Percentiles rank a stretch among this genome's conserved stretches.
These are phyloP conservation scores for Fratercula arctica DNA, from an alignment of 2,797 vertebrate species.

Conservation along the genomic window DNA sequence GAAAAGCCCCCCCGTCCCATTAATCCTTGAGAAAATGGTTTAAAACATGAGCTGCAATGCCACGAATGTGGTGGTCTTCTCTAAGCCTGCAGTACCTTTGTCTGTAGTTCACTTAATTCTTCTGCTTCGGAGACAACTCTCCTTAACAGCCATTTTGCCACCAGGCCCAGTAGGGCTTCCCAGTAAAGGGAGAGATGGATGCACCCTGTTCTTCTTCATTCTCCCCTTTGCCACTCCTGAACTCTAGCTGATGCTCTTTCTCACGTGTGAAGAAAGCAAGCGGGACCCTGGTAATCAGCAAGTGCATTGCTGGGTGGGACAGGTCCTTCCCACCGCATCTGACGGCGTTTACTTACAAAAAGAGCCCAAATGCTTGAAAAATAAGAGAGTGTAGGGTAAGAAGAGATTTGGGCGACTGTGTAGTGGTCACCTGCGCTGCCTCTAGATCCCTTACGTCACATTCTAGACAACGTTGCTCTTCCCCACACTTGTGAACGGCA, in stretches of 20 bases:
- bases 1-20: accelerated
- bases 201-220: background rate
- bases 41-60: background rate
- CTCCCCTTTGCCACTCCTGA: background rate
- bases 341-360: background rate
- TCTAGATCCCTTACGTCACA: background rate
- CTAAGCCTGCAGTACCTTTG: background rate
- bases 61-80: accelerated
- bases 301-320: background rate
- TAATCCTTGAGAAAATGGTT: accelerated
- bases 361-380: background rate
- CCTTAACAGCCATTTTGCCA: background rate
- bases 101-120: too few species aligned
- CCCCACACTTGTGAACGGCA: background rate
- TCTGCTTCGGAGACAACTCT: background rate
- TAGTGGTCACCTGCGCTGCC: background rate
- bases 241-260: background rate
- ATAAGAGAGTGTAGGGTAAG: background rate
- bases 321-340: background rate
- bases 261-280: background rate
- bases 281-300: background rate
- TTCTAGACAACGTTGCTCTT: background rate
- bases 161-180: accelerated
- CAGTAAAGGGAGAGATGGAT: background rate
- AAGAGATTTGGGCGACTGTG: background rate